Evolutionary conservation across 2,113 vertebrate species (phyloP).

Genomic region (Bubo blakistoni): DNA sequence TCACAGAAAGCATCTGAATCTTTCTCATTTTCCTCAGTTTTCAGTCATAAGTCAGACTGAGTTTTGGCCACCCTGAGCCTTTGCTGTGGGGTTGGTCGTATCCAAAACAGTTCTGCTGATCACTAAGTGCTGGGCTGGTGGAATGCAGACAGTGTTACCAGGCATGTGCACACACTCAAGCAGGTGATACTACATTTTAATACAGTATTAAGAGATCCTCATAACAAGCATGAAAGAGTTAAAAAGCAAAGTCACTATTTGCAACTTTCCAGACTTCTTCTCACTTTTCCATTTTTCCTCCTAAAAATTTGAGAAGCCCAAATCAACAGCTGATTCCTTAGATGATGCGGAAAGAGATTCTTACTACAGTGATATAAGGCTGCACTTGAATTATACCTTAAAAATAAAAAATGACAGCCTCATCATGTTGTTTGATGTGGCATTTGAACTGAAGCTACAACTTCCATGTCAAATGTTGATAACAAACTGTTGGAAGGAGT

Average conservation of each 20-base stretch:
- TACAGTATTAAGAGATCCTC: neutral
- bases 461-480: neutral
- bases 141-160: neutral
- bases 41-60: neutral
- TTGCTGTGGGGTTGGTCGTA: neutral
- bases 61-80: neutral
- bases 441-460: neutral
- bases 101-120: neutral
- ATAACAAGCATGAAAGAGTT: neutral
- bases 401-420: slow-evolving; percentile 1
- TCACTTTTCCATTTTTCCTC: neutral
- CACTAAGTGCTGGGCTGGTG: neutral
- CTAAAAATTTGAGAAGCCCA: neutral
- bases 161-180: fast-evolving
- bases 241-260: neutral
- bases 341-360: neutral
- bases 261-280: neutral
- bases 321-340: neutral
- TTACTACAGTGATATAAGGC: neutral
- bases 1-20: neutral
- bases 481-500: neutral
- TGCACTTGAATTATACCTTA: neutral
- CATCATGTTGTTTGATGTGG: neutral
- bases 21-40: neutral
- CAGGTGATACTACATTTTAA: neutral